Percentiles rank a stretch among this genome's conserved stretches.
These are phyloP conservation scores for Notamacropus eugenii DNA, from an alignment of 2,797 vertebrate genomes.

Conservation along the genomic window DNA sequence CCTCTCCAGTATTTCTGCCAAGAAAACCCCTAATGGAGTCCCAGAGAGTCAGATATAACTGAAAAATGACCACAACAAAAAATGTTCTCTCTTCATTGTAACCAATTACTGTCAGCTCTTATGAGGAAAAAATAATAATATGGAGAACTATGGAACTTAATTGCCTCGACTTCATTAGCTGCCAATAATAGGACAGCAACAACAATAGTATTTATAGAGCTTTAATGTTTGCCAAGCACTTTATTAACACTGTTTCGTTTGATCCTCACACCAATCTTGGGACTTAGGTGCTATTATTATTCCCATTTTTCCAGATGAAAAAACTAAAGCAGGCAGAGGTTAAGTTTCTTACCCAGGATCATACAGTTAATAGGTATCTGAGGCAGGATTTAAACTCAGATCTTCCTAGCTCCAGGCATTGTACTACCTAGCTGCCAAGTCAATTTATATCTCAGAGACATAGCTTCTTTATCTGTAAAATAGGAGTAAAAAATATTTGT, in stretches of 20 bases:
- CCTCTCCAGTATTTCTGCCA: neutral
- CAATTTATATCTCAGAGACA: neutral
- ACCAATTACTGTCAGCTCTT: neutral
- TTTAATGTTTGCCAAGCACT: neutral
- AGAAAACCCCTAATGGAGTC: neutral
- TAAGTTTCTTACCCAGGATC: neutral
- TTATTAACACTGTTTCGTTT: neutral
- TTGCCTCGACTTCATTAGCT: neutral
- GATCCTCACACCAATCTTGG: neutral
- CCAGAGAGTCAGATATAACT: neutral
- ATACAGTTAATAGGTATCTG: neutral
- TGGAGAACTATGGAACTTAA: neutral
- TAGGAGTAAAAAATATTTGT: neutral
- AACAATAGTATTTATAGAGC: neutral
- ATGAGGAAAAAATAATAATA: neutral
- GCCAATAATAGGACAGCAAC: neutral
- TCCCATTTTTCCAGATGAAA: neutral
- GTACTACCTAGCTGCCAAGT: neutral
- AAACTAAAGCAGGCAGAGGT: neutral
- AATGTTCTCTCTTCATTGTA: neutral
- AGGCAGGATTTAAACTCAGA: neutral
- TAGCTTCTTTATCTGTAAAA: neutral
- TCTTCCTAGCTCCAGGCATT: neutral
- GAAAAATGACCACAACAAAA: neutral
- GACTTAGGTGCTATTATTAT: neutral